phyloP scores from a whole-genome alignment of 2,113 vertebrate genomes.

The Gymnorhina tibicen region DNA sequence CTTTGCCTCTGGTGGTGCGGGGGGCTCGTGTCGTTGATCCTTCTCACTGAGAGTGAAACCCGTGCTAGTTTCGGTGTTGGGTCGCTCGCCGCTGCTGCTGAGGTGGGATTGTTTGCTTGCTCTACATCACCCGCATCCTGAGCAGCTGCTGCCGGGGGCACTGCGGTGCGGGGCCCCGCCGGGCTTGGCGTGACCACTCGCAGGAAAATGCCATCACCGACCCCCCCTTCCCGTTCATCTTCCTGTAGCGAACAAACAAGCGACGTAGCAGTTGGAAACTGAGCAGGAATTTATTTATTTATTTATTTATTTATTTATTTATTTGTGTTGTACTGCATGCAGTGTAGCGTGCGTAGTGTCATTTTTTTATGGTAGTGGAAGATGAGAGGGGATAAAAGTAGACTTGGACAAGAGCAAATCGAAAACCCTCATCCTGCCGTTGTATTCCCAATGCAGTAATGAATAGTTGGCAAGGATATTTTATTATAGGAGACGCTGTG shows the following conservation, averaged over 20 bases:
- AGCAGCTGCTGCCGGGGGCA: neutral
- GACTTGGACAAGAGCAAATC: neutral
- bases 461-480: neutral
- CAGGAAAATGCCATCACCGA: neutral
- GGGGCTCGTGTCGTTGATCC: neutral
- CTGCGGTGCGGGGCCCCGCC: neutral
- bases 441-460: neutral
- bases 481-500: neutral
- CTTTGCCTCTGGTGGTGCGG: neutral
- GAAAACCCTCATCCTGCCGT: neutral
- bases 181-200: neutral
- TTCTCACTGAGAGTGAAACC: accelerated
- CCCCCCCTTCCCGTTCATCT: neutral
- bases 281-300: neutral
- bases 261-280: neutral
- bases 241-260: neutral
- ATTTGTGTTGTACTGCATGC: neutral
- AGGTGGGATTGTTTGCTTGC: accelerated
- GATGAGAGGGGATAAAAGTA: neutral
- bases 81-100: neutral
- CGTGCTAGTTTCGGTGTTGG: neutral
- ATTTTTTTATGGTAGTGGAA: neutral
- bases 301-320: neutral
- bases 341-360: accelerated
- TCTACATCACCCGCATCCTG: accelerated